Evolutionary conservation across 2,797 vertebrate genomes (phyloP).

Genomic region (Gouania willdenowi): DNA sequence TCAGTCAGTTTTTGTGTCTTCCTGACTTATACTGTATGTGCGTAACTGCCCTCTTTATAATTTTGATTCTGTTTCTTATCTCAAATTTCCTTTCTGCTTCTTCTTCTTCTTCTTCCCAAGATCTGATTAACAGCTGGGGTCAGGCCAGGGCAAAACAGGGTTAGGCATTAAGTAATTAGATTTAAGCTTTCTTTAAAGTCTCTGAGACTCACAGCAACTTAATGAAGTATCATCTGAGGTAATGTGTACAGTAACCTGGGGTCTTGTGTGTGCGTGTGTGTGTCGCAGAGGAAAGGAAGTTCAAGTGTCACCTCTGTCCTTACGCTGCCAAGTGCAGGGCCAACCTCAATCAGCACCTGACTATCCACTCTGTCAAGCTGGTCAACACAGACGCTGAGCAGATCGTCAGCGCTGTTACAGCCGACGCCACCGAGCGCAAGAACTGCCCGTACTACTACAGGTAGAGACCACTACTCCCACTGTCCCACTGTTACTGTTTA

Average conservation of each 20-base stretch:
- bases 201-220: constrained; percentile 15
- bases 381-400: constrained; percentile 94
- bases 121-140: constrained; percentile 22
- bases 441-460: constrained; percentile 97
- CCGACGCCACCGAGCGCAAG: constrained; percentile 87
- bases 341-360: constrained; percentile 98
- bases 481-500: too few species aligned
- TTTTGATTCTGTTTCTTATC: constrained; percentile 3
- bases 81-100: neutral
- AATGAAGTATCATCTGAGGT: constrained; percentile 31
- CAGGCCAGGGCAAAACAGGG: constrained; percentile 12
- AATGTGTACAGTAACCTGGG: constrained; percentile 30
- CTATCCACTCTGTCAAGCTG: constrained; percentile 97
- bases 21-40: neutral
- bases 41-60: neutral
- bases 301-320: constrained; percentile 99
- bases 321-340: constrained; percentile 98
- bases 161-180: constrained; percentile 33
- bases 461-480: constrained; percentile 53
- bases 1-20: neutral
- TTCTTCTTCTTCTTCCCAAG: constrained; percentile 1
- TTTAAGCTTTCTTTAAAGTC: constrained; percentile 29
- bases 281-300: constrained; percentile 93
- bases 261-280: constrained; percentile 34
- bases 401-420: constrained; percentile 89